Percentiles rank a stretch among this genome's conserved stretches.
Evolutionary conservation across 2,113 vertebrate species (phyloP).

Genomic region (Muscicapa adusta): DNA sequence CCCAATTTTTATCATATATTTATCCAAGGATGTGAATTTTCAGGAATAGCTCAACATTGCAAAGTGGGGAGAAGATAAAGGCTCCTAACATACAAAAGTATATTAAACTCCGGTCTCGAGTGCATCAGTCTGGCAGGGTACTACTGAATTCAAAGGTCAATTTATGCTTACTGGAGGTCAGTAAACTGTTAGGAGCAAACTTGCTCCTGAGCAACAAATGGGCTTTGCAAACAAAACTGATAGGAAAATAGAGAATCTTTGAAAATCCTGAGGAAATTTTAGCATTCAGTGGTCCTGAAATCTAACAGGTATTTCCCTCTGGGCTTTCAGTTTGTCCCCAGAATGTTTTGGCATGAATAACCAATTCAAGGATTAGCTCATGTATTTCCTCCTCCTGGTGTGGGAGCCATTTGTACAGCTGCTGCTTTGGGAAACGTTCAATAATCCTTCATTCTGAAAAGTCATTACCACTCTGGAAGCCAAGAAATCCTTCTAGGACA

Average conservation of each 20-base stretch:
- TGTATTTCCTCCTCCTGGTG: background rate
- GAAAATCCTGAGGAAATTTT: background rate
- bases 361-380: background rate
- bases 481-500: background rate
- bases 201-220: background rate
- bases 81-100: background rate
- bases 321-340: background rate
- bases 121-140: background rate
- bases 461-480: background rate
- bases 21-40: background rate
- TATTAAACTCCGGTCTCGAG: background rate
- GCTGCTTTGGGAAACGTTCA: background rate
- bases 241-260: background rate
- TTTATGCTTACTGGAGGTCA: background rate
- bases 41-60: background rate
- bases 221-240: background rate
- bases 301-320: background rate
- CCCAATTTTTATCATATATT: background rate
- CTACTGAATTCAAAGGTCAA: background rate
- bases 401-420: background rate
- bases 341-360: background rate
- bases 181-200: background rate
- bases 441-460: conserved; percentile 19
- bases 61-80: background rate
- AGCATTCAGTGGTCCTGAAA: background rate